These are phyloP conservation scores for Augochlorella aurata DNA, from an alignment of 2,888 invertebrate species.

Conservation along the genomic window DNA sequence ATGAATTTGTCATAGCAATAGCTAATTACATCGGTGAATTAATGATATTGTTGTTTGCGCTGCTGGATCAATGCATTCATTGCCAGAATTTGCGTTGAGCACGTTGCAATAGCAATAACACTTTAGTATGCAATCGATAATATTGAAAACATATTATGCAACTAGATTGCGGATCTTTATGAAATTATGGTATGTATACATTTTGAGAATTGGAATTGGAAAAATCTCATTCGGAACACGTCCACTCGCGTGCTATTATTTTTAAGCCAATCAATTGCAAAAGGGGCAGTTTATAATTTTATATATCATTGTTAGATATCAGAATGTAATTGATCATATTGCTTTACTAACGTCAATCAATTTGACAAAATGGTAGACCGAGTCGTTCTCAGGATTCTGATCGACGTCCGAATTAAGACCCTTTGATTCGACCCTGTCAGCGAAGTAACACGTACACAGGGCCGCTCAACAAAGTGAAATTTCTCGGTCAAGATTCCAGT, in stretches of 20 bases:
- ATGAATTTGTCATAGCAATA: background rate
- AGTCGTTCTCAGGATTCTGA: background rate
- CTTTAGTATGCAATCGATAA: no score
- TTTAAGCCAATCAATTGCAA: background rate
- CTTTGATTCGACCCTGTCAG: background rate
- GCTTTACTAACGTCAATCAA: background rate
- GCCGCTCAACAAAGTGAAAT: constrained; percentile 3
- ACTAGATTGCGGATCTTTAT: no score
- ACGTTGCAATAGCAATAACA: no score
- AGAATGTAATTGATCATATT: background rate
- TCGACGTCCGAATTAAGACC: background rate
- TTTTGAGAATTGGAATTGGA: no score
- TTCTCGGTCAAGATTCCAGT: background rate
- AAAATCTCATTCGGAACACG: no score
- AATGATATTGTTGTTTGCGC: background rate
- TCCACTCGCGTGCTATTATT: background rate
- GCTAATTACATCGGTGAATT: background rate
- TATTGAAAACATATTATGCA: no score
- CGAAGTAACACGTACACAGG: background rate
- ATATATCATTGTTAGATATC: background rate
- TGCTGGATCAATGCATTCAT: background rate
- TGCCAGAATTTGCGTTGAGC: background rate
- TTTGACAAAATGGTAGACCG: background rate
- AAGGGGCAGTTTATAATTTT: background rate
- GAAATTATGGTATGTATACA: no score